Evolutionary conservation across 2,113 vertebrate species (phyloP).

Genomic region (Pandion haliaetus): DNA sequence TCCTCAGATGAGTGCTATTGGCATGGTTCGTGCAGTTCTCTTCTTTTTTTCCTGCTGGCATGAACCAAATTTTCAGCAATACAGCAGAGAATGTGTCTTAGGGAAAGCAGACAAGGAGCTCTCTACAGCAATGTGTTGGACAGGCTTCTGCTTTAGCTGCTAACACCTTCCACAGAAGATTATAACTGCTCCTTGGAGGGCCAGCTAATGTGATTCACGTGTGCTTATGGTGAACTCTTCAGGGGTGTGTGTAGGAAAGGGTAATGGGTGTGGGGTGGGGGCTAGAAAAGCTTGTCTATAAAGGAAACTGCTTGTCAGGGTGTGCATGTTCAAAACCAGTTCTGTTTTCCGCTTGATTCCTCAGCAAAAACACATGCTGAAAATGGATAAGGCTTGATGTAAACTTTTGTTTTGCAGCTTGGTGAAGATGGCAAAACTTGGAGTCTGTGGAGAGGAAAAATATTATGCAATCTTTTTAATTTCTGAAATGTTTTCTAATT

Average conservation of each 20-base stretch:
- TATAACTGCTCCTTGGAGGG: neutral
- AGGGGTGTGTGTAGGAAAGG: neutral
- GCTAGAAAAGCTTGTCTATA: neutral
- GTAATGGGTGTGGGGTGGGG: neutral
- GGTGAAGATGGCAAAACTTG: neutral
- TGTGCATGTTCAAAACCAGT: neutral
- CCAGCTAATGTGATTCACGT: neutral
- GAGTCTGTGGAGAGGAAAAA: neutral
- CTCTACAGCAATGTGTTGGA: neutral
- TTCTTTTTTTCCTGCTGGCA: neutral
- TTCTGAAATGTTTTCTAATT: neutral
- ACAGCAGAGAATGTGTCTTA: neutral
- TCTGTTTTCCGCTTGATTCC: neutral
- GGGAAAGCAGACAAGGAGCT: neutral
- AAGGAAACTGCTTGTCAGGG: neutral
- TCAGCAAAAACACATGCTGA: neutral
- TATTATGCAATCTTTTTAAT: no score
- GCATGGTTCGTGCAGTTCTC: neutral
- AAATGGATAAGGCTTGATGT: neutral
- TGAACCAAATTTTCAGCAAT: neutral
- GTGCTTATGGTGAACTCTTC: accelerated
- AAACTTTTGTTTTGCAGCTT: neutral
- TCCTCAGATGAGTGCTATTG: neutral
- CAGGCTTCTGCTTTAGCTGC: neutral
- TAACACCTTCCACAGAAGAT: neutral